Percentiles rank a stretch among this genome's conserved stretches.
These are phyloP conservation scores for Orthosia incerta DNA, from an alignment of 2,888 invertebrate species.

Conservation along the genomic window DNA sequence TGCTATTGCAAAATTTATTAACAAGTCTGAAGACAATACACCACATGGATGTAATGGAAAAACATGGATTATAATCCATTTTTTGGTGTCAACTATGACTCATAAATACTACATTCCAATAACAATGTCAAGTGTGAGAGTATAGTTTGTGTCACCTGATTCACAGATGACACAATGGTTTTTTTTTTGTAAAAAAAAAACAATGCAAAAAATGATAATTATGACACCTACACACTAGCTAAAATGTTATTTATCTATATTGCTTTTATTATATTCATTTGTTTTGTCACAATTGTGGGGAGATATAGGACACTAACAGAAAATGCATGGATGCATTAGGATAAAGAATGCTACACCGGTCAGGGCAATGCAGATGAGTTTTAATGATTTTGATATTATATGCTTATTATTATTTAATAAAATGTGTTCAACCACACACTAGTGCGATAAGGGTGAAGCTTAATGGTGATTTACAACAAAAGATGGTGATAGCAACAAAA, in stretches of 20 bases:
- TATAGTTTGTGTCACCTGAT: conserved; percentile 80
- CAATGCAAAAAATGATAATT: conserved; percentile 32
- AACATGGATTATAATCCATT: neutral
- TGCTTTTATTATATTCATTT: neutral
- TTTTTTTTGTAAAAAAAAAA: conserved; percentile 65
- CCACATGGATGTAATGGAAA: neutral
- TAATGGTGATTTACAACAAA: neutral
- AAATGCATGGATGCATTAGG: neutral
- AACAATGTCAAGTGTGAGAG: conserved; percentile 77
- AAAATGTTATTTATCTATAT: conserved; percentile 4
- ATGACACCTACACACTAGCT: conserved; percentile 2
- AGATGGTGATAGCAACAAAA: neutral
- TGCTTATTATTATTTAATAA: too few species aligned
- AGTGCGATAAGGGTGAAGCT: neutral
- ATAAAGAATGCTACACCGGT: neutral
- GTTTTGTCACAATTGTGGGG: neutral
- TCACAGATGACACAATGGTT: conserved; percentile 79
- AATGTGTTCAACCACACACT: too few species aligned
- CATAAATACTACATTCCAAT: conserved; percentile 69
- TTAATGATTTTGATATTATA: neutral
- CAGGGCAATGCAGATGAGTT: neutral
- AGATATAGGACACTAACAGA: neutral
- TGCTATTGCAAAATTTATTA: neutral
- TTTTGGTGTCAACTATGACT: conserved; percentile 55
- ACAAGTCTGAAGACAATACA: conserved; percentile 3